Percentiles rank a stretch among this genome's conserved stretches.
phyloP scores from a whole-genome alignment of 2,113 vertebrate species.

The Glaucidium brasilianum region DNA sequence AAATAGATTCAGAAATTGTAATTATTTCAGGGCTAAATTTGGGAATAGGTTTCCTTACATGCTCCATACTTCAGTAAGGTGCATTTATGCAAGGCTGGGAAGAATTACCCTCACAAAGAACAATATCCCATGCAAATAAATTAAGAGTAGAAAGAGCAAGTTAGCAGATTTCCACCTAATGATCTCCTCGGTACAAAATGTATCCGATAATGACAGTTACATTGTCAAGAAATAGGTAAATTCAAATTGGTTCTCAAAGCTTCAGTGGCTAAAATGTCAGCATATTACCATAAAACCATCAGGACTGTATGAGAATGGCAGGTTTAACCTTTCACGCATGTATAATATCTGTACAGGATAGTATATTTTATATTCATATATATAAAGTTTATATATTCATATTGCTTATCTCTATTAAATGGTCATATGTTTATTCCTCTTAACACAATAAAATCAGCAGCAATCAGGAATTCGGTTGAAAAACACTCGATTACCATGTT shows the following conservation, averaged over 20 bases:
- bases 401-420: not conserved
- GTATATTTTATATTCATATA: not conserved
- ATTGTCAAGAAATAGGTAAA: not conserved
- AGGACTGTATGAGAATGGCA: not conserved
- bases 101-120: not conserved
- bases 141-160: not conserved
- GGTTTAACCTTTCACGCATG: not conserved
- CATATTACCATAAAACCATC: not conserved
- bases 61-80: not conserved
- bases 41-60: not conserved
- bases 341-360: not conserved
- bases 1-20: not conserved
- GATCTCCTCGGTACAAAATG: not conserved
- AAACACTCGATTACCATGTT: not conserved
- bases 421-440: not conserved
- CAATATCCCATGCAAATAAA: not conserved
- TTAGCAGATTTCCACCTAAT: not conserved
- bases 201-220: not conserved
- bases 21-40: not conserved
- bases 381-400: not conserved
- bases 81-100: not conserved
- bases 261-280: not conserved
- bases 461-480: not conserved
- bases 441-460: not conserved
- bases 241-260: constrained; percentile 1